Conservation (phyloP, 1,140 invertebrate genomes). For the Phenacoccus solenopsis region DNA sequence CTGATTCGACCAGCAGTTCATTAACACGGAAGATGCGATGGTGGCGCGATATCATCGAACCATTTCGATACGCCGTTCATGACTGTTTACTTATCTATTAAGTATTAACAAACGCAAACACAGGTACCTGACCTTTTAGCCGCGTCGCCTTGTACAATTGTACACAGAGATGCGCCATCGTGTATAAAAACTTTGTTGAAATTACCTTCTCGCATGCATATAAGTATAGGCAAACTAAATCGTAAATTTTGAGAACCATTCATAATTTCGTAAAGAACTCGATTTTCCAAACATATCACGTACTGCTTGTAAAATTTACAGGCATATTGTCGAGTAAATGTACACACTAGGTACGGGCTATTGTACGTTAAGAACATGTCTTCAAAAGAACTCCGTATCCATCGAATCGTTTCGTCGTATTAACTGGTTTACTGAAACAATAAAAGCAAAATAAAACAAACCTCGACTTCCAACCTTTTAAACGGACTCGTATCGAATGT, state of each 20-base stretch:
- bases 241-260: background rate
- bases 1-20: background rate
- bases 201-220: background rate
- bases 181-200: background rate
- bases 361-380: background rate
- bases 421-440: background rate
- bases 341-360: background rate
- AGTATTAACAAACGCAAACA: too few relatives aligned
- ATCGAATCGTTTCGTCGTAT: background rate
- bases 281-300: background rate
- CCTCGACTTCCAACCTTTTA: too few relatives aligned
- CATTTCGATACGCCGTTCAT: background rate
- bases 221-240: too few relatives aligned
- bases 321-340: background rate
- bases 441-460: background rate
- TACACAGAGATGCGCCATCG: background rate
- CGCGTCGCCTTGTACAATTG: background rate
- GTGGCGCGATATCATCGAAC: background rate
- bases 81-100: too few relatives aligned
- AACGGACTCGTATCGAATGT: background rate
- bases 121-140: background rate
- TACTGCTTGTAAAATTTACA: background rate
- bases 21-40: background rate
- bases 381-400: conserved; percentile 2
- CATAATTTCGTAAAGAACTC: background rate